Base-by-base conservation (phyloP, 2,797 vertebrate genomes). In the Corythornis leucogaster region DNA sequence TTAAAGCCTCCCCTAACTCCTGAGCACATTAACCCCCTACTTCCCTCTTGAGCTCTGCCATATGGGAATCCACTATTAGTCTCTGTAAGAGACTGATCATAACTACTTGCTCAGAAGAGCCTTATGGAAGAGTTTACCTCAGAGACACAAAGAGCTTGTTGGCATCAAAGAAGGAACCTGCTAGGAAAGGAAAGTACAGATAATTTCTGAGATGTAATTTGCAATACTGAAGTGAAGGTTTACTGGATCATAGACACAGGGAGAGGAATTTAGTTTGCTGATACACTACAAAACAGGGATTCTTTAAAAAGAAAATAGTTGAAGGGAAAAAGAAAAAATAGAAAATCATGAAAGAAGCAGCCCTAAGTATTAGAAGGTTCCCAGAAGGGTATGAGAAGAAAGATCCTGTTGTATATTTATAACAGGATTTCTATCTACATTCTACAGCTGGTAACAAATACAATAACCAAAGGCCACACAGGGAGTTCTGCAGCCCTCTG, bases 381-480 rank as follows among this genome's bases (percentile, higher is more conserved):
- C 58, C 87, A 71, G 24, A 85, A 76, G 24, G 25, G 10, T 20
- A 85, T 46, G 38, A 80, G 76, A 75, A 88, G 33, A 80, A 89
- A 92, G 59, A 81, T 59, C 20, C 63, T 82, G 8, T 63, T 79
- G 84, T 43, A 81, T 81, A 90, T 81, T 88, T 86, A 66, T 63
- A 86, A 48, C 35, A 76, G 11, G 76, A 81, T 67, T 66, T 88
- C 74, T 76, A 48, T 35, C 48, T 22, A 40, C 64, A 21, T 59
- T 85, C 58, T 80, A 70, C 53, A 64, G 17, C 51, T 90, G 33
- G 74, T 91, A 92, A 83, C 35, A 91, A 93, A 90, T 18, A 84
- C 8, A 88, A 61, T 76, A 90, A 86, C 25, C 30, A 70, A 85
- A 86, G 31, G 78, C 63, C 31, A 66, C 77, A n/a, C 1, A 30